Conservation (phyloP, 2,888 invertebrate species). For the Eristalis pertinax region DNA sequence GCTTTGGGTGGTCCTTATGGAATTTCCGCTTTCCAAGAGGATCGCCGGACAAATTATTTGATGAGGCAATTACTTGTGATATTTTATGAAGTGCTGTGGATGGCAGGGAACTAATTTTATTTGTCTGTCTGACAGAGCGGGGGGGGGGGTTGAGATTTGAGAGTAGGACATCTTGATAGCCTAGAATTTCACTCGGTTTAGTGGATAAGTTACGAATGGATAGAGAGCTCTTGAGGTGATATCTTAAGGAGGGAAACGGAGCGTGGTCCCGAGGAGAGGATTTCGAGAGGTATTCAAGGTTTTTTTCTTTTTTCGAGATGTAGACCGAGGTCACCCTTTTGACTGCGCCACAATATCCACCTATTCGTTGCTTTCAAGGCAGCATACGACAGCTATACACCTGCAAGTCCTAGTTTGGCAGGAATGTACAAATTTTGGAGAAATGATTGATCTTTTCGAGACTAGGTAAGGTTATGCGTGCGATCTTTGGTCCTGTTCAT, state of each 20-base stretch:
- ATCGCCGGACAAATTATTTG: slow-evolving; percentile 63
- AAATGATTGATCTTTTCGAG: no score
- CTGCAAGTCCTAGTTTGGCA: no score
- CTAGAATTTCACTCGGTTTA: background rate
- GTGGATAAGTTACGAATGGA: background rate
- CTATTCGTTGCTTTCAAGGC: no score
- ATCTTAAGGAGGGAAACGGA: background rate
- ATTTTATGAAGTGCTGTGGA: slow-evolving; percentile 56
- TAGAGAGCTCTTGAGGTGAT: background rate
- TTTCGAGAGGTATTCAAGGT: no score
- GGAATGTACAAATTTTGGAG: no score
- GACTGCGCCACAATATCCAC: no score
- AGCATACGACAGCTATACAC: no score
- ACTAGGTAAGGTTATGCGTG: no score
- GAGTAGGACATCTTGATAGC: background rate
- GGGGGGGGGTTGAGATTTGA: no score
- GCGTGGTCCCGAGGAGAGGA: background rate
- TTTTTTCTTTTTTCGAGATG: no score
- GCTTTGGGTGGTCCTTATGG: slow-evolving; percentile 47
- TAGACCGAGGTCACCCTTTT: no score
- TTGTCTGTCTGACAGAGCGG: background rate
- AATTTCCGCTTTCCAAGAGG: slow-evolving; percentile 46
- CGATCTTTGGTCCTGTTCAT: no score
- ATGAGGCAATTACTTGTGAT: slow-evolving; percentile 60
- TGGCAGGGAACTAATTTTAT: slow-evolving; percentile 30